A percentile compares a stretch with the other conserved stretches of the same genome.
Conservation (phyloP, 2,113 vertebrate genomes). For the Catagonus wagneri region DNA sequence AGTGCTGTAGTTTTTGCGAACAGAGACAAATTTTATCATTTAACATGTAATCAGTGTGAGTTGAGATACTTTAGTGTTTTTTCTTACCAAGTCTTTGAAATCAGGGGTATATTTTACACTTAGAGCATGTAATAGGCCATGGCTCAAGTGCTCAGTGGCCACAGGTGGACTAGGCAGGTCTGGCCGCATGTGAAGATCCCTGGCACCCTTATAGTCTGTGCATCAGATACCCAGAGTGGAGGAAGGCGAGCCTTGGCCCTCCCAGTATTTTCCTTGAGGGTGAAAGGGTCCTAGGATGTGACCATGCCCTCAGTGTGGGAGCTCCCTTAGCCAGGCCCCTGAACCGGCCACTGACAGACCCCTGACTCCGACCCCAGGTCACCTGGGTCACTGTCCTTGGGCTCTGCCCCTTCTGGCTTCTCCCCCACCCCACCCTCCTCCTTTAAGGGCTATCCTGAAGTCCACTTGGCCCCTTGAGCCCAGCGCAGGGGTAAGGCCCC, state of each 20-base stretch:
- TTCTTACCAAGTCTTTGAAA: not conserved
- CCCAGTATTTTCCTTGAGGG: not conserved
- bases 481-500: not conserved
- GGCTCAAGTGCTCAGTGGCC: not conserved
- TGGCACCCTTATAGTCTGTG: fast-evolving
- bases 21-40: not conserved
- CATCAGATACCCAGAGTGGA: not conserved
- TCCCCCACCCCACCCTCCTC: not conserved
- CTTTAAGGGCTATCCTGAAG: not conserved
- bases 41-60: not conserved
- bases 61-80: not conserved
- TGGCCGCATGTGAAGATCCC: fast-evolving
- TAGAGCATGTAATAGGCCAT: not conserved
- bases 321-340: not conserved
- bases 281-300: not conserved
- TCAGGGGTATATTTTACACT: not conserved
- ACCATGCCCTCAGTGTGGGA: not conserved
- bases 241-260: not conserved
- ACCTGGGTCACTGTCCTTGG: no score
- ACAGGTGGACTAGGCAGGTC: fast-evolving
- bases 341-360: not conserved
- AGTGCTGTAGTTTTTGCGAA: not conserved
- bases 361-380: no score
- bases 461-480: not conserved
- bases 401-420: not conserved